phyloP scores from a whole-genome alignment of 2,113 vertebrate genomes.

The Colistium nudipinnis region DNA sequence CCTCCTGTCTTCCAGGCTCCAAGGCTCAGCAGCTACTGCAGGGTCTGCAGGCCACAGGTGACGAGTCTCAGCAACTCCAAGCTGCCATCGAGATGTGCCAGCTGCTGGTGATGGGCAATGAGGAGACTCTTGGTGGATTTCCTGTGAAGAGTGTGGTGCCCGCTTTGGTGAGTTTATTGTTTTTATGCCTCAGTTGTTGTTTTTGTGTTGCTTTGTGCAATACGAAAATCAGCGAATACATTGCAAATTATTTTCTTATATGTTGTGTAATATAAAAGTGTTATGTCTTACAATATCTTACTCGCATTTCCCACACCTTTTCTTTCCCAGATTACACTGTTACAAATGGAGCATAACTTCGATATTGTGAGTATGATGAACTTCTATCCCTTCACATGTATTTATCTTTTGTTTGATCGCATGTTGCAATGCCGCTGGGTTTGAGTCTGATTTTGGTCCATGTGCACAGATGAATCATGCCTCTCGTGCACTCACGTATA shows the following conservation, averaged over 20 bases:
- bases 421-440: background rate
- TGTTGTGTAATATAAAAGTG: background rate
- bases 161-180: constrained; percentile 88
- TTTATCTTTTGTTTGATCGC: background rate
- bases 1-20: constrained; percentile 84
- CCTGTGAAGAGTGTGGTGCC: constrained; percentile 98
- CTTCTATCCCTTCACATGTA: background rate
- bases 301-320: no score
- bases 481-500: constrained; percentile 97
- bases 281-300: no score
- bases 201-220: background rate
- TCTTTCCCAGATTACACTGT: constrained; percentile 89
- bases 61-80: constrained; percentile 98
- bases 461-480: constrained; percentile 95
- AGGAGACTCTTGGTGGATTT: constrained; percentile 98
- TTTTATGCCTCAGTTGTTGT: background rate
- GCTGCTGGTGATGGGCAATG: constrained; percentile 98
- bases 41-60: constrained; percentile 95
- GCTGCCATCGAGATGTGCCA: constrained; percentile 99
- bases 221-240: background rate
- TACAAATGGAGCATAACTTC: constrained; percentile 99
- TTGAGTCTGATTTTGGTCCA: background rate
- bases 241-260: background rate
- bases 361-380: constrained; percentile 93
- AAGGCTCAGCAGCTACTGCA: constrained; percentile 98